Conservation (phyloP, 2,113 vertebrate genomes). For the Nothobranchius kuhntae region DNA sequence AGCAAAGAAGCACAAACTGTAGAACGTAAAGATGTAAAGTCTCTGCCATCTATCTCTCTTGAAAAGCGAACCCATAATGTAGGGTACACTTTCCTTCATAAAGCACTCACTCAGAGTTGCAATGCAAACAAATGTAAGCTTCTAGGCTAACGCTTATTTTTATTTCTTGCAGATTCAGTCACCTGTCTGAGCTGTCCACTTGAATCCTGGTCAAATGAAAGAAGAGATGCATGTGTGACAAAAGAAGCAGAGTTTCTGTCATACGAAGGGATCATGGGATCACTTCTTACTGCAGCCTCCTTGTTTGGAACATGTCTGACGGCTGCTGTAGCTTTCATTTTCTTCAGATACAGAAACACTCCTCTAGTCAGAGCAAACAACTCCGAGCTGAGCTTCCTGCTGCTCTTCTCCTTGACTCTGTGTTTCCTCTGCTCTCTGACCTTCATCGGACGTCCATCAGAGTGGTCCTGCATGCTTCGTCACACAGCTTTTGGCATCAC, state of each 20-base stretch:
- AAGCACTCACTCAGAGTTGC: too few relatives aligned
- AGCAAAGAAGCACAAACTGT: too few relatives aligned
- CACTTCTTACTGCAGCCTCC: constrained; percentile 61
- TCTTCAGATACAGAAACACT: constrained; percentile 67
- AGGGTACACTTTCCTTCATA: too few relatives aligned
- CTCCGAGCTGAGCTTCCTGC: constrained; percentile 23
- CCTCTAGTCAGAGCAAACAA: constrained; percentile 69
- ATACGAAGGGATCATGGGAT: constrained; percentile 70
- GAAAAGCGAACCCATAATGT: too few relatives aligned
- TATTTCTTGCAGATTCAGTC: constrained; percentile 29
- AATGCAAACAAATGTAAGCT: not conserved
- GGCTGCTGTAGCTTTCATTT: constrained; percentile 53
- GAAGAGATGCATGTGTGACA: constrained; percentile 60
- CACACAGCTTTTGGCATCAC: too few relatives aligned
- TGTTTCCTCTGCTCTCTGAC: constrained; percentile 64
- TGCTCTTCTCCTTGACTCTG: constrained; percentile 68
- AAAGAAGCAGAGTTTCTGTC: constrained; percentile 70
- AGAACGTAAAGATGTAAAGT: too few relatives aligned
- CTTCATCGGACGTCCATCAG: too few relatives aligned
- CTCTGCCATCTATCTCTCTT: too few relatives aligned
- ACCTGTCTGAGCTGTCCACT: constrained; percentile 60
- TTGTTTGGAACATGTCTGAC: constrained; percentile 62
- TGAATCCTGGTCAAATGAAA: constrained; percentile 73
- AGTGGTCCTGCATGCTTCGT: too few relatives aligned
- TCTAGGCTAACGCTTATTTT: too few relatives aligned